Conservation (phyloP, 2,797 vertebrate genomes). For the Lacerta bilineata region DNA sequence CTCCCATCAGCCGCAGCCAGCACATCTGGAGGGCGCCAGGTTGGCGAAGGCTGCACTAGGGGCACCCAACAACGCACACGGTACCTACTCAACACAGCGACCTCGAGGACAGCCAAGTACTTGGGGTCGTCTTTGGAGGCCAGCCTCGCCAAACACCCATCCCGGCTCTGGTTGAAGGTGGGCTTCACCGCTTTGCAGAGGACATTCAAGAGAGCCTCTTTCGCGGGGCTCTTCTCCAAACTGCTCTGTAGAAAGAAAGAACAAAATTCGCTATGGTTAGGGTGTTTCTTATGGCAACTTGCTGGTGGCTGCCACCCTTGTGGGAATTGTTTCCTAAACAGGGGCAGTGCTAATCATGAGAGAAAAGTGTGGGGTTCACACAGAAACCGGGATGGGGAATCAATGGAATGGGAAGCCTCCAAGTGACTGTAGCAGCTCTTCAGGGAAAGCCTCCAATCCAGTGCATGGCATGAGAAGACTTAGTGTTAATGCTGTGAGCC, state of each 20-base stretch:
- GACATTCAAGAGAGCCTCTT: slow-evolving; percentile 49
- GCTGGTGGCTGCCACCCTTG: too few species aligned
- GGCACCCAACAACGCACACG: accelerated
- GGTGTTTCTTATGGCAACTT: too few species aligned
- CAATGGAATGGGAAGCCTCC: neutral
- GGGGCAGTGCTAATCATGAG: accelerated
- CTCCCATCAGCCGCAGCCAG: too few species aligned
- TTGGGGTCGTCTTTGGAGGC: accelerated
- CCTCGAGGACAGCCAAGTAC: slow-evolving; percentile 35
- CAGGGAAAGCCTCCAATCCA: neutral
- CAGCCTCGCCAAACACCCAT: slow-evolving; percentile 64
- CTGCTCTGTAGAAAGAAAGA: neutral
- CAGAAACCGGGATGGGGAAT: neutral
- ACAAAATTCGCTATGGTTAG: neutral
- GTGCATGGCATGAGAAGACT: too few species aligned
- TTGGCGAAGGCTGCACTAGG: accelerated
- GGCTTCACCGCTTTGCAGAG: slow-evolving; percentile 73
- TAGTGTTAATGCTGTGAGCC: too few species aligned
- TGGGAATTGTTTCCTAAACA: neutral
- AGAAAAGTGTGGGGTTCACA: neutral
- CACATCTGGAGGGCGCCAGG: too few species aligned
- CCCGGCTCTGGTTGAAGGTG: slow-evolving; percentile 62
- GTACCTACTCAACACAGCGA: slow-evolving; percentile 69
- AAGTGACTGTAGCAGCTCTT: neutral
- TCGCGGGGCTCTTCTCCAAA: accelerated